Base-by-base conservation (phyloP, 2,888 invertebrate genomes). In the Temnothorax unifasciatus region DNA sequence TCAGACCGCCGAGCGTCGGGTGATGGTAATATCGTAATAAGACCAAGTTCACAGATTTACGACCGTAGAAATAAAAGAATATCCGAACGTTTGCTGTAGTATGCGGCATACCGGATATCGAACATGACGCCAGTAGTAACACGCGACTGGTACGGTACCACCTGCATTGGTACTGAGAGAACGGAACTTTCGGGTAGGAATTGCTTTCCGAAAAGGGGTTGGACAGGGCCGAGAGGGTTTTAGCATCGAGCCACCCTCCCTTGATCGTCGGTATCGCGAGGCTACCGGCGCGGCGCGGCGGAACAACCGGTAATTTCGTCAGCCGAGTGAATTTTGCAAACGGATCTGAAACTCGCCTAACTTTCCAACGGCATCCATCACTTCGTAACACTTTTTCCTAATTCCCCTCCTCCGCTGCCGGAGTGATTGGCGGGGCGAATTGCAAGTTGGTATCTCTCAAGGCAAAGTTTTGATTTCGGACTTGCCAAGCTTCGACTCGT, bases 141-240 rank as follows among this genome's bases (percentile, higher is more conserved):
- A 93, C 94, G 94, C 94, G 93, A 94, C 93, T 94, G 93, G 93
- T 94, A 94, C 94, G 90, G 94, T 94, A 94, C 93, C 94, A 94
- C 91, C 92, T 93, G 92, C 92, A 93, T 92, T 91, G 92, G 90
- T 92, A 93, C 92, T 88, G 89, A 82, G 85, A 85, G 86, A 86
- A 88, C 83, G 83, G 86, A 92, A 93, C 88, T 93, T 93, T 92
- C 86, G 87, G 82, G 85, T 88, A 92, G 92, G 89, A 90, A 92
- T 92, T 91, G 92, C 87, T 90, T 91, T 90, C 59, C 86, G 91
- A 90, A 88, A 88, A 86, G 85, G 85, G 87, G 85, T 69, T 74
- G 76, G 57, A 54, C 38, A 69, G 59, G 15, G 25, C 29, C 21
- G 77, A 54, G 66, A 44, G 71, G 47, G 85, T 59, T 75, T 74